A percentile compares a stretch with the other conserved stretches of the same genome.
These are phyloP conservation scores for Pelmatolapia mariae DNA, from an alignment of 2,113 vertebrate species.

Conservation along the genomic window DNA sequence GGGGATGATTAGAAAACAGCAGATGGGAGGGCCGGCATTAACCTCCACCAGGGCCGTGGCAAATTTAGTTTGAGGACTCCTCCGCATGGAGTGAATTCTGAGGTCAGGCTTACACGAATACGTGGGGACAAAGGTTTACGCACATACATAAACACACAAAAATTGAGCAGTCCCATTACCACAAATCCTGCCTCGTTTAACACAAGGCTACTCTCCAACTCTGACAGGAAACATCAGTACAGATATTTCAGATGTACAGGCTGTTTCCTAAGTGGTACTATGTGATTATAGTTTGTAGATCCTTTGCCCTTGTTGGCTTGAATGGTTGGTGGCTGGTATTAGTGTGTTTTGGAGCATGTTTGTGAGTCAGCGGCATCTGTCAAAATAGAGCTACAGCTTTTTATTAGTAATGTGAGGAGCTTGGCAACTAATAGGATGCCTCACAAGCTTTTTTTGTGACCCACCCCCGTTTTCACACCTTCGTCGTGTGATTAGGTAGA, in stretches of 20 bases:
- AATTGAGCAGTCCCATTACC: background rate
- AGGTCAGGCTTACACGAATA: conserved; percentile 2
- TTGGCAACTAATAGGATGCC: background rate
- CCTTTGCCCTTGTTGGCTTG: background rate
- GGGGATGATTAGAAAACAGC: conserved; percentile 67
- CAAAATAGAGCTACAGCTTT: background rate
- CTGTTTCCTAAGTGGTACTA: background rate
- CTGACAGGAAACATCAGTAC: conserved; percentile 15
- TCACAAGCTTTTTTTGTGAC: background rate
- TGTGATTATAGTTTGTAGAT: background rate
- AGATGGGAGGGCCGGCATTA: conserved; percentile 51
- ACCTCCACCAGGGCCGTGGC: conserved; percentile 26
- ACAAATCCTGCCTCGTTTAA: conserved; percentile 11
- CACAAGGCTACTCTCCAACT: background rate
- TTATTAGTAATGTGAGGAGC: background rate
- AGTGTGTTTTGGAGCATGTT: background rate
- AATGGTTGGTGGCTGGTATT: background rate
- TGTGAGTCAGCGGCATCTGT: background rate
- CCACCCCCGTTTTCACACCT: background rate
- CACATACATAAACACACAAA: background rate
- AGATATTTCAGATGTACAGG: background rate
- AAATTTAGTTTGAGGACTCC: conserved; percentile 40
- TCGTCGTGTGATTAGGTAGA: background rate
- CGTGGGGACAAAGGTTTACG: background rate
- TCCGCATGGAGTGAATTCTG: conserved; percentile 3